These are phyloP conservation scores for Psococerastis gibbosa DNA, from an alignment of 2,888 invertebrate species.

Conservation along the genomic window DNA sequence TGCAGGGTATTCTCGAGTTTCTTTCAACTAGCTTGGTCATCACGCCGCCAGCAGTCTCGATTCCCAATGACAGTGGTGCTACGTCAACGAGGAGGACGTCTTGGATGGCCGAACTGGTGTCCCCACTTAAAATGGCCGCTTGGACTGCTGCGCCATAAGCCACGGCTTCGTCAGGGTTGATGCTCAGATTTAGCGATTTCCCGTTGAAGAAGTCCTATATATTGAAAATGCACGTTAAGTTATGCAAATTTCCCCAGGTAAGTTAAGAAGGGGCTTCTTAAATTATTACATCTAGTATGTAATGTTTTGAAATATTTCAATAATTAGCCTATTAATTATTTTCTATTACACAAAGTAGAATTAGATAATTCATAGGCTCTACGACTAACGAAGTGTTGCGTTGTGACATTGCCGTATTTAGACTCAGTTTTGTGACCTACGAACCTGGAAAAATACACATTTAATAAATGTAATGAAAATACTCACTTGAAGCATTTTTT, in stretches of 20 bases:
- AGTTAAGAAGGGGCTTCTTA: conserved; percentile 16
- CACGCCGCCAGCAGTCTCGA: conserved; percentile 65
- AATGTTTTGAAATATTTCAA: too few relatives aligned
- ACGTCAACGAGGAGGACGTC: conserved; percentile 52
- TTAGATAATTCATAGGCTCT: too few relatives aligned
- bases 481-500: conserved; percentile 37
- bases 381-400: too few relatives aligned
- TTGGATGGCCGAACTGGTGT: conserved; percentile 40
- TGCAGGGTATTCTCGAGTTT: conserved; percentile 35
- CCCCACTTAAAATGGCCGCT: conserved; percentile 69
- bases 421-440: too few relatives aligned
- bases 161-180: conserved; percentile 78
- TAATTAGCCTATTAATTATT: too few relatives aligned
- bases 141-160: conserved; percentile 91
- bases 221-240: conserved; percentile 4
- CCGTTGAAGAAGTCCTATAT: conserved; percentile 52
- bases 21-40: conserved; percentile 45
- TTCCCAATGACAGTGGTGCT: conserved; percentile 47
- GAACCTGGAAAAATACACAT: too few relatives aligned
- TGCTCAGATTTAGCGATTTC: conserved; percentile 68
- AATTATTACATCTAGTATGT: too few relatives aligned
- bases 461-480: too few relatives aligned
- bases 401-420: too few relatives aligned
- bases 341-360: too few relatives aligned
- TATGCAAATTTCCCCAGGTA: background rate